Percentiles rank a stretch among this genome's conserved stretches.
phyloP scores from a whole-genome alignment of 2,113 vertebrate genomes.

The Antechinus flavipes region DNA sequence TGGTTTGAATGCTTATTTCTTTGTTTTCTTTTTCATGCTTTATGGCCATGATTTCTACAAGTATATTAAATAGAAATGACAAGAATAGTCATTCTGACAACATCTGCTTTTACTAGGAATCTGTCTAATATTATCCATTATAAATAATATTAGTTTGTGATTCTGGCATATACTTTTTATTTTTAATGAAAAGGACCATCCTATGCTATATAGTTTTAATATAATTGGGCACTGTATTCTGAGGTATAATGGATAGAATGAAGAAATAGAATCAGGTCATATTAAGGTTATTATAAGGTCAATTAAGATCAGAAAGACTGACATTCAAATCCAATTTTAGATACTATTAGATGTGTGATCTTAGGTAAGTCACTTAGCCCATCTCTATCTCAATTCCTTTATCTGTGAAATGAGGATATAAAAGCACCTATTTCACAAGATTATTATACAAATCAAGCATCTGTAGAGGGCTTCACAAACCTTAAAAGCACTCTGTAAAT shows the following conservation, averaged over 20 bases:
- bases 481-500: neutral
- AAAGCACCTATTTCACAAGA: neutral
- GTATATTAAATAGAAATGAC: neutral
- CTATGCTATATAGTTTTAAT: neutral
- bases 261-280: no score
- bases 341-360: neutral
- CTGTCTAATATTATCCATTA: neutral
- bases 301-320: neutral
- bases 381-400: neutral
- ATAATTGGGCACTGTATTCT: neutral
- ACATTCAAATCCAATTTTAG: neutral
- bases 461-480: neutral
- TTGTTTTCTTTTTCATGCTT: neutral
- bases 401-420: neutral
- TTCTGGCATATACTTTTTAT: neutral
- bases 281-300: no score
- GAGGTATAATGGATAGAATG: neutral
- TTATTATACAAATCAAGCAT: neutral
- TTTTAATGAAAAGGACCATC: neutral
- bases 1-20: neutral
- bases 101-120: neutral
- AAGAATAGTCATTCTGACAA: neutral
- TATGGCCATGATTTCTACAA: neutral
- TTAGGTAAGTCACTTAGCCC: neutral
- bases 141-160: neutral